Percentiles rank a stretch among this genome's conserved stretches.
Evolutionary conservation across 2,113 vertebrate species (phyloP).

Genomic region (Crypturellus undulatus): DNA sequence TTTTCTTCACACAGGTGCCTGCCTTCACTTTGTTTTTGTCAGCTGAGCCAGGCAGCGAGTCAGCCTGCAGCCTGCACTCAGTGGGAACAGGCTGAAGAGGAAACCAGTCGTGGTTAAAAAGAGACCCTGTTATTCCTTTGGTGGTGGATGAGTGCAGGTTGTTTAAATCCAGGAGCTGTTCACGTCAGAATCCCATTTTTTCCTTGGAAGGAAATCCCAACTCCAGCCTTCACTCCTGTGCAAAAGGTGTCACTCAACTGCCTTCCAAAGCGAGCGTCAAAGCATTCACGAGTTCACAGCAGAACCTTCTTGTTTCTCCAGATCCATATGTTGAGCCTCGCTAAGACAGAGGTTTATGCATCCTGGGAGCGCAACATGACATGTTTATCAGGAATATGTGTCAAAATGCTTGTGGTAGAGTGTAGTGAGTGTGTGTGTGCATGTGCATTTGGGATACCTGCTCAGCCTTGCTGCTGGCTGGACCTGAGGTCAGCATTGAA

Average conservation of each 20-base stretch:
- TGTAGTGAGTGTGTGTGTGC: too few relatives aligned
- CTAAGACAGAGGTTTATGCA: neutral
- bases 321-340: neutral
- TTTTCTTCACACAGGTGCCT: neutral
- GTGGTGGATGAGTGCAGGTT: neutral
- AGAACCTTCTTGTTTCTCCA: neutral
- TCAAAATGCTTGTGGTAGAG: neutral
- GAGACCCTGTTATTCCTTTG: neutral
- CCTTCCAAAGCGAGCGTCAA: neutral
- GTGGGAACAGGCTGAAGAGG: neutral
- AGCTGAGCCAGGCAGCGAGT: neutral
- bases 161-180: neutral
- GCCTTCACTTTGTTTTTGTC: neutral
- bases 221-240: neutral
- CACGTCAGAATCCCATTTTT: neutral
- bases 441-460: too few relatives aligned
- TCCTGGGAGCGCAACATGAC: neutral
- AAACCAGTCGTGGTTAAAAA: neutral
- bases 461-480: neutral
- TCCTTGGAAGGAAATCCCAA: neutral
- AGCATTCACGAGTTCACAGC: neutral
- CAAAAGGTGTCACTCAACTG: neutral
- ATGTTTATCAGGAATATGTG: neutral
- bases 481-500: too few relatives aligned
- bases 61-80: neutral